phyloP scores from a whole-genome alignment of 2,113 vertebrate genomes.

The Calyptomena viridis region DNA sequence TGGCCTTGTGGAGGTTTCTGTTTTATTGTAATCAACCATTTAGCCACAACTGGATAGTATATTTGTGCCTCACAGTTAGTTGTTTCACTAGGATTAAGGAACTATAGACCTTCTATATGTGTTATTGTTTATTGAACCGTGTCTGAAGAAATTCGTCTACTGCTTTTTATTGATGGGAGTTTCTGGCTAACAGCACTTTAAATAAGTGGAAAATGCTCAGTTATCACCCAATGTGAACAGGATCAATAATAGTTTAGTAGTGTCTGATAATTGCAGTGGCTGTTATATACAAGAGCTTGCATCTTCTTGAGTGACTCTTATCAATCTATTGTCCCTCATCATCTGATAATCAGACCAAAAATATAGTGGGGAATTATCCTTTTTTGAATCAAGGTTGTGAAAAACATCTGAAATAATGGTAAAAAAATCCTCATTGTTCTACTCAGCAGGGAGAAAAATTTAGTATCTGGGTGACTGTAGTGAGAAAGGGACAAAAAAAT shows the following conservation, averaged over 20 bases:
- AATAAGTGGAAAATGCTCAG: conserved; percentile 90
- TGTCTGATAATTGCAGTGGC: conserved; percentile 91
- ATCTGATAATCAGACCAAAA: conserved; percentile 81
- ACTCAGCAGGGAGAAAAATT: conserved; percentile 61
- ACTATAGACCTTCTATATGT: conserved; percentile 52
- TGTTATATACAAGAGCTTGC: conserved; percentile 86
- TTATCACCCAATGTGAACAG: conserved; percentile 83
- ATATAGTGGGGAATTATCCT: conserved; percentile 73
- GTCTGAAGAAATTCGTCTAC: conserved; percentile 84
- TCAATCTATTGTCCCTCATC: conserved; percentile 86
- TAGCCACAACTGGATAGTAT: conserved; percentile 28
- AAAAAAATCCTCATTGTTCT: conserved; percentile 64
- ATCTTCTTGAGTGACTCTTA: conserved; percentile 90
- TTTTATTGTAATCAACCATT: conserved; percentile 63
- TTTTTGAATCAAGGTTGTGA: conserved; percentile 76
- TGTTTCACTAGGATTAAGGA: conserved; percentile 68
- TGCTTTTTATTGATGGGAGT: conserved; percentile 84
- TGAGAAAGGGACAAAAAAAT: background rate
- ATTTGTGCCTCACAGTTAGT: conserved; percentile 42
- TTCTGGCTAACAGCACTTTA: conserved; percentile 89
- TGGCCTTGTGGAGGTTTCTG: conserved; percentile 35
- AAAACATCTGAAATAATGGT: conserved; percentile 75
- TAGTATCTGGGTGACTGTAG: conserved; percentile 37
- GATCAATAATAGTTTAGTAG: conserved; percentile 87
- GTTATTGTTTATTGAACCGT: conserved; percentile 76